Evolutionary conservation across 2,888 invertebrate species (phyloP).

Genomic region (Serripes groenlandicus): DNA sequence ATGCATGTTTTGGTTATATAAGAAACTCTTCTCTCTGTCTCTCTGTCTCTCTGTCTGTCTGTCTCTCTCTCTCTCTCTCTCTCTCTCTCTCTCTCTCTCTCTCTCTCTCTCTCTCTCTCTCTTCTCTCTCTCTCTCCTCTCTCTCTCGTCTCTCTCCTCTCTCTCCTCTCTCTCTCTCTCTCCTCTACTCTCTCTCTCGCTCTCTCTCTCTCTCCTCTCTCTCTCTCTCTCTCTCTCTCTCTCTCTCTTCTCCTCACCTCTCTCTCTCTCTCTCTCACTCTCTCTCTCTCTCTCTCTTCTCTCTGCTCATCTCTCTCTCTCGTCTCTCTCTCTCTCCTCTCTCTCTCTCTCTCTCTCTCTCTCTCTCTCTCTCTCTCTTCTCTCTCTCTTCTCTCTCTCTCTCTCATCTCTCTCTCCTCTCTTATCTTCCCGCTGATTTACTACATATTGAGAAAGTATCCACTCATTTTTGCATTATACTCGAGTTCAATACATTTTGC

Average conservation of each 20-base stretch:
- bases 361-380: constrained; percentile 22
- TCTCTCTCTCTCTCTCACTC: neutral
- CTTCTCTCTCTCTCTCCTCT: neutral
- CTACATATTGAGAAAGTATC: no score
- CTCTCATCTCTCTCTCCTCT: no score
- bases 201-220: neutral
- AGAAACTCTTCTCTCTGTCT: neutral
- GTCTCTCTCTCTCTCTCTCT: constrained; percentile 23
- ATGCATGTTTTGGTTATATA: no score
- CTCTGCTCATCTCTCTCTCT: neutral
- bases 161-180: neutral
- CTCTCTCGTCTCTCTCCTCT: neutral
- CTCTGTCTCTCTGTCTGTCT: neutral
- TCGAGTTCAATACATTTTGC: no score
- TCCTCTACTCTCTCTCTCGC: neutral
- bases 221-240: neutral
- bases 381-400: no score
- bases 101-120: constrained; percentile 8
- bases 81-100: constrained; percentile 25
- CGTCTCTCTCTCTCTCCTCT: neutral
- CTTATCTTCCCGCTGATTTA: no score
- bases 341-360: constrained; percentile 34
- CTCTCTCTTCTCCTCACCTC: neutral
- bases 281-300: neutral
- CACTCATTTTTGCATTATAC: no score